Percentiles rank a stretch among this genome's conserved stretches.
phyloP scores from a whole-genome alignment of 2,888 invertebrate species.

The Dendrolimus pini region DNA sequence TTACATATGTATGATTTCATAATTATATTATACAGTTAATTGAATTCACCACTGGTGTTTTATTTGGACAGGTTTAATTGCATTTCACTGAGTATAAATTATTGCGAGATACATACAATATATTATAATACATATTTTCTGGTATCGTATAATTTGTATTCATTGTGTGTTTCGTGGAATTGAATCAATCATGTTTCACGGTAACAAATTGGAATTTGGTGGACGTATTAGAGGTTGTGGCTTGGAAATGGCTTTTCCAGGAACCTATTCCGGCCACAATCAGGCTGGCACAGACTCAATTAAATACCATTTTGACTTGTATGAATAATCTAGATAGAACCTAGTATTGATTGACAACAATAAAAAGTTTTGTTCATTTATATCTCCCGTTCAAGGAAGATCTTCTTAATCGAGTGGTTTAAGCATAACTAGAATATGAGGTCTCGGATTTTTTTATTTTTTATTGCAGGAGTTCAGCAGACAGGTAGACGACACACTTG shows the following conservation, averaged over 20 bases:
- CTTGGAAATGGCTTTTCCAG: background rate
- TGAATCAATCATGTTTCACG: background rate
- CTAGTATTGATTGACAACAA: too few relatives aligned
- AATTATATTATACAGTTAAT: background rate
- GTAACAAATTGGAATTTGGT: background rate
- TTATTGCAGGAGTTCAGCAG: too few relatives aligned
- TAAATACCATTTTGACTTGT: too few relatives aligned
- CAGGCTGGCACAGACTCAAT: too few relatives aligned
- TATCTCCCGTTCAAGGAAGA: too few relatives aligned
- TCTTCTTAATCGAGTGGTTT: too few relatives aligned
- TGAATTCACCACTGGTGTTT: background rate
- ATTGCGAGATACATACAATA: background rate
- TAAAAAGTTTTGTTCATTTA: too few relatives aligned
- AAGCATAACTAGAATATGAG: too few relatives aligned
- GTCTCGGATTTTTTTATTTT: too few relatives aligned
- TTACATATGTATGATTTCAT: background rate
- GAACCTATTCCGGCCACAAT: background rate
- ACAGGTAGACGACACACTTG: too few relatives aligned
- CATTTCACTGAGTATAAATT: background rate
- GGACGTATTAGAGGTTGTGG: background rate
- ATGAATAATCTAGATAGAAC: too few relatives aligned
- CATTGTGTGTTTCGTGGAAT: background rate
- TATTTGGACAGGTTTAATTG: background rate
- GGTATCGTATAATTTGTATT: background rate
- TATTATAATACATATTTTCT: background rate